These are phyloP conservation scores for Exephanes ischioxanthus DNA, from an alignment of 2,888 invertebrate genomes.

Conservation along the genomic window DNA sequence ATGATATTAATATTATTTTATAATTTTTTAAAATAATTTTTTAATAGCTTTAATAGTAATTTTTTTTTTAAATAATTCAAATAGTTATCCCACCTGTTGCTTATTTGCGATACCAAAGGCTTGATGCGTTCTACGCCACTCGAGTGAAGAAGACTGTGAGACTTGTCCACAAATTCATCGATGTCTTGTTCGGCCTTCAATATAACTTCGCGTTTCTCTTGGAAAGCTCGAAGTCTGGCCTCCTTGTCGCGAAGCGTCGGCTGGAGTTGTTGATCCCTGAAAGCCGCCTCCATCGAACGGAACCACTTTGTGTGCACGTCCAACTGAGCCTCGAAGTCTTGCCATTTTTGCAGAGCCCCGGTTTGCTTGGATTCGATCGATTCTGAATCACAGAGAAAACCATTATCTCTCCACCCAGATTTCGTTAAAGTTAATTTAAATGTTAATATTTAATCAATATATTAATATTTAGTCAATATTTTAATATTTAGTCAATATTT, in stretches of 20 bases:
- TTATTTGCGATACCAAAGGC: conserved; percentile 95
- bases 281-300: conserved; percentile 92
- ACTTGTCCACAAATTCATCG: conserved; percentile 95
- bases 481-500: no score
- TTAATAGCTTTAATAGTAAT: background rate
- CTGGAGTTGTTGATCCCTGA: conserved; percentile 94
- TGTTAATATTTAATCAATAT: background rate
- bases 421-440: background rate
- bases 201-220: conserved; percentile 91
- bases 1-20: background rate
- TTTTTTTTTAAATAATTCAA: background rate
- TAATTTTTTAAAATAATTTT: background rate
- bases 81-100: conserved; percentile 87
- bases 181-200: conserved; percentile 93
- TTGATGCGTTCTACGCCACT: conserved; percentile 95
- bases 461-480: background rate
- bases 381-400: conserved; percentile 74
- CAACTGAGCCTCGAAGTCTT: conserved; percentile 93
- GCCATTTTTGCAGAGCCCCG: conserved; percentile 93
- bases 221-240: conserved; percentile 90
- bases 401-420: conserved; percentile 4
- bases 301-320: conserved; percentile 95
- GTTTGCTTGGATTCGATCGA: conserved; percentile 91
- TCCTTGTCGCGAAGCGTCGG: conserved; percentile 93
- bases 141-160: conserved; percentile 93